Base-by-base conservation (phyloP, 2,888 invertebrate genomes). In the Campopleginae sp. region DNA sequence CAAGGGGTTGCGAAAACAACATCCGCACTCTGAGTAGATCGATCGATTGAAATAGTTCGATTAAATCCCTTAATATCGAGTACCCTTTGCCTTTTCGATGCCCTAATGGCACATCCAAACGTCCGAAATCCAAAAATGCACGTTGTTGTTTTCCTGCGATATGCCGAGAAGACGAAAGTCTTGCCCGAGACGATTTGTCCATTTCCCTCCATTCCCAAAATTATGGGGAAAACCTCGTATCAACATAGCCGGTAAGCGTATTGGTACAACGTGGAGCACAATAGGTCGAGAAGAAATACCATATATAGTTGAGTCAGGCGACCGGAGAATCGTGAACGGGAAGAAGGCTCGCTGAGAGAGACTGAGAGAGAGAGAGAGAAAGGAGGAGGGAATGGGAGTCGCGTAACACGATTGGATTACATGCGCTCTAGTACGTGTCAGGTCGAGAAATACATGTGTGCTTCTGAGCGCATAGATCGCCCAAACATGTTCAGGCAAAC, bases 381-480 rank as follows among this genome's bases (percentile, higher is more conserved):
- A 19, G 23, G 51, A 71, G 71, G 71, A 79, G 79, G 78, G 54
- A 65, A 19, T 31, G 63, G 71, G 71, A 81, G 77, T 80, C 84
- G 77, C 77, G 84, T 84, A 77, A 80, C 78, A 74, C 86, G 82
- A 86, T 84, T 82, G 86, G 86, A 87, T 86, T 84, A 87, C 85
- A 82, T 74, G 75, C 54, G 17, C 38, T 48, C 68, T 44, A 70
- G 65, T 82, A 80, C 84, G 82, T 84, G 87, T 87, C 87, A 75
- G 81, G 71, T 86, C 71, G 84, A 65, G 82, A 80, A 68, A 82
- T 86, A 87, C 82, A 86, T 70, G 74, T 61, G 74, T 70, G 82
- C 61, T 51, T 71, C 58, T 66, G 72, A 44, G 54, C 80, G 54
- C 80, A 58, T 48, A 54, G 58, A 72, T 83, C 76, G 61, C 12